phyloP scores from a whole-genome alignment of 2,113 vertebrate species.

The Zootoca vivipara region DNA sequence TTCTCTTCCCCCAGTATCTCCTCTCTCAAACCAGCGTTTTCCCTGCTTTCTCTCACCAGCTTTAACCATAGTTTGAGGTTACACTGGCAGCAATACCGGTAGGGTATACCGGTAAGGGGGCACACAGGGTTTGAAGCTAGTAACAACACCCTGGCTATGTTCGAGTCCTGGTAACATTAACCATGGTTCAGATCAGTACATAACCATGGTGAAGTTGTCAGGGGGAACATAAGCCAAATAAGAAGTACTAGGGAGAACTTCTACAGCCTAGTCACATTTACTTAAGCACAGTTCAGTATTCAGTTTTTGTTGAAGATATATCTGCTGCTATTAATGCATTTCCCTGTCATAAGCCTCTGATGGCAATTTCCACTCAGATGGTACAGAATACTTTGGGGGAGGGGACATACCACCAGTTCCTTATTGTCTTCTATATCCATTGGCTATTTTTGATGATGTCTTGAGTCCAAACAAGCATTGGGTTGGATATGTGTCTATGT shows the following conservation, averaged over 20 bases:
- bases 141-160: not conserved
- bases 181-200: not conserved
- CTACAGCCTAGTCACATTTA: not conserved
- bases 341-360: no score
- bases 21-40: not conserved
- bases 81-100: not conserved
- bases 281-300: not conserved
- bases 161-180: not conserved
- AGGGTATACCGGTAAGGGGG: not conserved
- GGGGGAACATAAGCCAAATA: not conserved
- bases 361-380: no score
- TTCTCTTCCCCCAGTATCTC: not conserved
- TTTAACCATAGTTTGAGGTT: not conserved
- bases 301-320: no score
- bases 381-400: not conserved
- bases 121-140: not conserved
- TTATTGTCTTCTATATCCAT: no score
- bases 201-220: not conserved
- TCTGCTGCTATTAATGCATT: no score
- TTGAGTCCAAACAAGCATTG: no score
- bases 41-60: not conserved
- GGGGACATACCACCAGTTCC: no score
- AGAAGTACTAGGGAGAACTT: not conserved
- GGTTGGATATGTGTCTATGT: no score
- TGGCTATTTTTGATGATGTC: no score